A percentile compares a stretch with the other conserved stretches of the same genome.
These are phyloP conservation scores for Sitta europaea DNA, from an alignment of 2,113 vertebrate genomes.

Conservation along the genomic window DNA sequence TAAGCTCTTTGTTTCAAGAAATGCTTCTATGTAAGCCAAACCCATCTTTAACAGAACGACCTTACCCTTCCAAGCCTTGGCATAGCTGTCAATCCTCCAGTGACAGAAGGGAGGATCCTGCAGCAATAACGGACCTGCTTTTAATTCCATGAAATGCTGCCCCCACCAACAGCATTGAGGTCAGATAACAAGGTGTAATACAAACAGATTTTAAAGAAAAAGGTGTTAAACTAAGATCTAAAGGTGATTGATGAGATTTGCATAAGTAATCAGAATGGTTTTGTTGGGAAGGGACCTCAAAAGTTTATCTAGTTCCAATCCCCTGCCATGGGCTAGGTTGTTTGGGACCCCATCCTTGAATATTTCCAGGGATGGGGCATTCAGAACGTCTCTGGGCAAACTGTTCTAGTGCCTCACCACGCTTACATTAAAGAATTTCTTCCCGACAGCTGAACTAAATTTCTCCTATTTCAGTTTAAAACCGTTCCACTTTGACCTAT, in stretches of 20 bases:
- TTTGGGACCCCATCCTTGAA: not conserved
- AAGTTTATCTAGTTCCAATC: not conserved
- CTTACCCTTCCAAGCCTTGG: not conserved
- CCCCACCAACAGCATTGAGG: rapidly evolving
- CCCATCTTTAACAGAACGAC: rapidly evolving
- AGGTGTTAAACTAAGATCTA: not conserved
- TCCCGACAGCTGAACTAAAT: not conserved
- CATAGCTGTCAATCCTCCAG: rapidly evolving
- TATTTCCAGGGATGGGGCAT: not conserved
- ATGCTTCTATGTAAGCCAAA: not conserved
- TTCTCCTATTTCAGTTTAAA: not conserved
- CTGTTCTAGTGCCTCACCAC: not conserved
- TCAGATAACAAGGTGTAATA: not conserved
- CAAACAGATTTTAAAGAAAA: not conserved
- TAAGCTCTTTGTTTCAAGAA: not conserved
- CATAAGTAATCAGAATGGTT: not conserved
- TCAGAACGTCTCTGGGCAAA: not conserved
- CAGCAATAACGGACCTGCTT: not conserved
- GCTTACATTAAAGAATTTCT: not conserved
- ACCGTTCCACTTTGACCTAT: not conserved
- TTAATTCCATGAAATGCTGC: not conserved
- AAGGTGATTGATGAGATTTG: not conserved
- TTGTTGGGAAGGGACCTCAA: not conserved
- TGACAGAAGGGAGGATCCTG: not conserved
- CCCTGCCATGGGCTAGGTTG: not conserved